A percentile compares a stretch with the other conserved stretches of the same genome.
phyloP scores from a whole-genome alignment of 2,113 vertebrate species.

The Rhineura floridana region DNA sequence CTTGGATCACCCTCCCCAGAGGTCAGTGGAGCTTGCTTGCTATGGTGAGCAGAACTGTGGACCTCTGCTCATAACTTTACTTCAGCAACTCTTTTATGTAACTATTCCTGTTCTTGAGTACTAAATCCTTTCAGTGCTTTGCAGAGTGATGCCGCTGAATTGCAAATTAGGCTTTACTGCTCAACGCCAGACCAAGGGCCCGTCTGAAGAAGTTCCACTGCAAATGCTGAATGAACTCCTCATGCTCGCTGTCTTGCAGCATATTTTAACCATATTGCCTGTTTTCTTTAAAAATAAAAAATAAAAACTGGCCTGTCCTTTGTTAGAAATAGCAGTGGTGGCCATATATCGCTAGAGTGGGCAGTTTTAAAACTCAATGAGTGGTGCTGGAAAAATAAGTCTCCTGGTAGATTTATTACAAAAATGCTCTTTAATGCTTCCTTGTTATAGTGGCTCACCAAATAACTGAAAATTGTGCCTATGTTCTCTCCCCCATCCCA shows the following conservation, averaged over 20 bases:
- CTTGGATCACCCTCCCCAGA: neutral
- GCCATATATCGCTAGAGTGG: no score
- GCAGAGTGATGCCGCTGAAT: neutral
- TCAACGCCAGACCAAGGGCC: neutral
- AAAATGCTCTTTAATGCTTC: neutral
- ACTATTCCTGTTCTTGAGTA: no score
- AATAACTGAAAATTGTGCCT: neutral
- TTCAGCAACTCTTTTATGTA: neutral
- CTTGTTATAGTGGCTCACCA: neutral
- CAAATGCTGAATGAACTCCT: neutral
- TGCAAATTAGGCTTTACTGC: accelerated
- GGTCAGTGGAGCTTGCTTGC: neutral
- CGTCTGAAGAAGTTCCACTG: accelerated
- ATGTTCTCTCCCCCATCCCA: neutral
- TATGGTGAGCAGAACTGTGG: neutral
- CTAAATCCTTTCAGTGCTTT: neutral
- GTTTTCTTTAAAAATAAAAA: neutral
- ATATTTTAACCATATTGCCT: neutral
- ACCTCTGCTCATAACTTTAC: neutral
- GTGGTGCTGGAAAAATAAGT: neutral
- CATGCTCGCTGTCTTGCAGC: accelerated
- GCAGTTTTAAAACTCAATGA: neutral
- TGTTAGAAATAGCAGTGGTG: neutral
- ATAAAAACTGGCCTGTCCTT: neutral
- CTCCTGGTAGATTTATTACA: neutral